phyloP scores from a whole-genome alignment of 2,113 vertebrate genomes.

The Pygoscelis adeliae region DNA sequence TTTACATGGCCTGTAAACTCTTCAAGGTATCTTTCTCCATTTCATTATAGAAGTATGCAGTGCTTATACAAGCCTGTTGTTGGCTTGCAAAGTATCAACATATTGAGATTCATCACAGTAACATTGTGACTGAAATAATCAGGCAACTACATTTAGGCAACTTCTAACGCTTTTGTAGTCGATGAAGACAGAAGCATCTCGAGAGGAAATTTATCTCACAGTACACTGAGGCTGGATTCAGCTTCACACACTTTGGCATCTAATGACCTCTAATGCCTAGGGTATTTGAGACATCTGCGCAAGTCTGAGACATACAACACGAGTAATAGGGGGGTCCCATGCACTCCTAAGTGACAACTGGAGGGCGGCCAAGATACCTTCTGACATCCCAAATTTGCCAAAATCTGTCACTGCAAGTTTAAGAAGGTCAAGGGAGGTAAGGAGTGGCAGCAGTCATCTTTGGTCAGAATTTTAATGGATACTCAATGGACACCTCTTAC shows the following conservation, averaged over 20 bases:
- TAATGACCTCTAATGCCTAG: not conserved
- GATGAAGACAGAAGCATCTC: not conserved
- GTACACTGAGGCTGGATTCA: not conserved
- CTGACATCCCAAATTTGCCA: not conserved
- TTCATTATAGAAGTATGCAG: not conserved
- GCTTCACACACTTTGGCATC: not conserved
- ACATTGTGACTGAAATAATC: not conserved
- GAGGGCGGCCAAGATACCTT: not conserved
- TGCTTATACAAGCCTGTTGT: not conserved
- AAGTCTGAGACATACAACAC: not conserved
- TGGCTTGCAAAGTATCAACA: not conserved
- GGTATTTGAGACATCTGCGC: not conserved
- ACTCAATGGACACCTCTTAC: not conserved
- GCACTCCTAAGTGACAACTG: not conserved
- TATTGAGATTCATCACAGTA: not conserved
- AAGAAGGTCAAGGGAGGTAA: not conserved
- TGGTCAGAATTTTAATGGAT: not conserved
- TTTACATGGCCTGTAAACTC: not conserved
- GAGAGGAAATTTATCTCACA: not conserved
- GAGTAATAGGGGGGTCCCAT: not conserved
- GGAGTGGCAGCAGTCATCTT: not conserved
- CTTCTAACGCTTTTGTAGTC: not conserved
- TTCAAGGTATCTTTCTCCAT: not conserved
- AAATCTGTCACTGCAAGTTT: not conserved
- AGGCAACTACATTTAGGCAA: not conserved